Evolutionary conservation across 1,140 invertebrate species (phyloP).

Genomic region (Lethocerus indicus): DNA sequence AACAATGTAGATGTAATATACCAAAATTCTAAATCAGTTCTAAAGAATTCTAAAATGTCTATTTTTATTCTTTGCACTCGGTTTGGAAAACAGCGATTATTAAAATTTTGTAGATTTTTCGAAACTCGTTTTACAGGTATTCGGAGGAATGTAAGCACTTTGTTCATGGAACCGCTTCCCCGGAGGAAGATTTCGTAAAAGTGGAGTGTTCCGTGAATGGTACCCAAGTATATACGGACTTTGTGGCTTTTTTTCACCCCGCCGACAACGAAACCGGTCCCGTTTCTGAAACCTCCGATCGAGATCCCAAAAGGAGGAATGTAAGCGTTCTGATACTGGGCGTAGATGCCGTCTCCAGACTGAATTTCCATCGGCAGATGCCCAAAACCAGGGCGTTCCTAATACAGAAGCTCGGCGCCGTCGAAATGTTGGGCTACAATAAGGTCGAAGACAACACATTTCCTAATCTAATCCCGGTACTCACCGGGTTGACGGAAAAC

Average conservation of each 20-base stretch:
- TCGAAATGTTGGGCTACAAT: slow-evolving; percentile 26
- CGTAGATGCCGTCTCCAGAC: slow-evolving; percentile 36
- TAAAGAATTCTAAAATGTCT: neutral
- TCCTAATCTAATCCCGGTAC: slow-evolving; percentile 26
- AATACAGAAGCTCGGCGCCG: slow-evolving; percentile 20
- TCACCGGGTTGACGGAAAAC: slow-evolving; percentile 27
- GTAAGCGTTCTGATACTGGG: slow-evolving; percentile 52
- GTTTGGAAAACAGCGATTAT: neutral
- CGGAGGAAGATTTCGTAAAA: slow-evolving; percentile 19
- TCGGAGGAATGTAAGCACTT: slow-evolving; percentile 15
- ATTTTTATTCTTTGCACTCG: neutral
- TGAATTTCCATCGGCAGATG: slow-evolving; percentile 37
- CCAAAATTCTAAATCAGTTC: too few relatives aligned
- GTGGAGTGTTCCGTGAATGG: slow-evolving; percentile 12
- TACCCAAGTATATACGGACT: slow-evolving; percentile 19
- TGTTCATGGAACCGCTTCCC: slow-evolving; percentile 3
- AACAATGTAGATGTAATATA: too few relatives aligned
- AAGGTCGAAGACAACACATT: slow-evolving; percentile 30
- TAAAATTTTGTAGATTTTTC: neutral
- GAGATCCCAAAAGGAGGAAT: slow-evolving; percentile 10
- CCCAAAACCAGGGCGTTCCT: slow-evolving; percentile 28
- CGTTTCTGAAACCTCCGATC: slow-evolving; percentile 5
- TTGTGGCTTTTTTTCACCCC: slow-evolving; percentile 20
- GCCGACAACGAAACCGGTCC: neutral
- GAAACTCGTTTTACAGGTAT: slow-evolving; percentile 11